Evolutionary conservation across 2,113 vertebrate genomes (phyloP).

Genomic region (Centropristis striata): DNA sequence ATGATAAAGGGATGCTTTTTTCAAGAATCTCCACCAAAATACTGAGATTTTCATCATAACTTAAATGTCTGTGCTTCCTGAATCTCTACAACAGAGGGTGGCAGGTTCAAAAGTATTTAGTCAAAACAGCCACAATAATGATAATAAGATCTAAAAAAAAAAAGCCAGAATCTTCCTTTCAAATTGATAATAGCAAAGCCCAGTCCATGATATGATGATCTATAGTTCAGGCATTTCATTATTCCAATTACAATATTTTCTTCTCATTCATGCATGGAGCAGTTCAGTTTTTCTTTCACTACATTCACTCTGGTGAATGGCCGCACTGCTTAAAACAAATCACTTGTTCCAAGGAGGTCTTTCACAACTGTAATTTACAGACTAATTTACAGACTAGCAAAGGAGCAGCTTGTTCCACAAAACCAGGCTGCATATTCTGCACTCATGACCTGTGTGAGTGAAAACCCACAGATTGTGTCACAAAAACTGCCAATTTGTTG

Average conservation of each 20-base stretch:
- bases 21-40: no score
- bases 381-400: no score
- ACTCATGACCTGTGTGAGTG: neutral
- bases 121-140: neutral
- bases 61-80: no score
- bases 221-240: no score
- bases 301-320: neutral
- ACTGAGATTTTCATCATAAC: no score
- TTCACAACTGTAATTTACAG: slow-evolving; percentile 16
- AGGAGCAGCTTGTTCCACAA: neutral
- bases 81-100: neutral
- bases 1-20: no score
- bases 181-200: neutral
- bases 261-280: neutral
- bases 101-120: neutral
- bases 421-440: slow-evolving; percentile 1
- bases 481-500: neutral
- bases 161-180: neutral
- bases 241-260: neutral
- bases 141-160: neutral
- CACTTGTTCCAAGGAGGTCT: neutral
- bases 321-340: neutral
- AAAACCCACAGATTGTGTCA: neutral
- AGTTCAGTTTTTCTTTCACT: slow-evolving; percentile 1
- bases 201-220: no score